Evolutionary conservation across 2,888 invertebrate genomes (phyloP).

Genomic region (Parapristionchus giblindavisi): DNA sequence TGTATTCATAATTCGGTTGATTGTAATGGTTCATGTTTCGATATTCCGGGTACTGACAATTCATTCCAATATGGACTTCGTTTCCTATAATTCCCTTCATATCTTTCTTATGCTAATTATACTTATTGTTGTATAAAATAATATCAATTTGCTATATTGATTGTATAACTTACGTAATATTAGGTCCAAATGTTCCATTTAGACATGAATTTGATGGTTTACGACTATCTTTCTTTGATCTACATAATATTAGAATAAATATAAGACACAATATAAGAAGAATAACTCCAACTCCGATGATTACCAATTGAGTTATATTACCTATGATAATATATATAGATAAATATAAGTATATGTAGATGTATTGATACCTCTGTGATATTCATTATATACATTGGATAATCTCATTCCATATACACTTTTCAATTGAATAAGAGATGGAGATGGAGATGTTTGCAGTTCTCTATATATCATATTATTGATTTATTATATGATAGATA

Average conservation of each 20-base stretch:
- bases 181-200: no score
- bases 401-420: slow-evolving; percentile 11
- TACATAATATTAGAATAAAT: neutral
- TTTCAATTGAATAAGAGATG: slow-evolving; percentile 9
- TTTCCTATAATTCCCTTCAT: no score
- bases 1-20: slow-evolving; percentile 14
- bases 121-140: neutral
- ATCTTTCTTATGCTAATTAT: no score
- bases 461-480: neutral
- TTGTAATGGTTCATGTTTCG: slow-evolving; percentile 6
- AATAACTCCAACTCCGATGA: neutral
- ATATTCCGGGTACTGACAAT: neutral
- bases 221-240: neutral
- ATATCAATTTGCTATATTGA: neutral
- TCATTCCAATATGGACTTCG: slow-evolving; percentile 27
- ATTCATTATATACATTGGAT: neutral
- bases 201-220: no score
- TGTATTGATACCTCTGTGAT: neutral
- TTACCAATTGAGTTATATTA: neutral
- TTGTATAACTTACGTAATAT: no score
- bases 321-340: neutral
- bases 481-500: neutral
- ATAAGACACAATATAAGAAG: neutral
- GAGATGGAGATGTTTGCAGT: slow-evolving; percentile 23
- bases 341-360: neutral